phyloP scores from a whole-genome alignment of 2,797 vertebrate genomes.

The Sebastes diploproa region DNA sequence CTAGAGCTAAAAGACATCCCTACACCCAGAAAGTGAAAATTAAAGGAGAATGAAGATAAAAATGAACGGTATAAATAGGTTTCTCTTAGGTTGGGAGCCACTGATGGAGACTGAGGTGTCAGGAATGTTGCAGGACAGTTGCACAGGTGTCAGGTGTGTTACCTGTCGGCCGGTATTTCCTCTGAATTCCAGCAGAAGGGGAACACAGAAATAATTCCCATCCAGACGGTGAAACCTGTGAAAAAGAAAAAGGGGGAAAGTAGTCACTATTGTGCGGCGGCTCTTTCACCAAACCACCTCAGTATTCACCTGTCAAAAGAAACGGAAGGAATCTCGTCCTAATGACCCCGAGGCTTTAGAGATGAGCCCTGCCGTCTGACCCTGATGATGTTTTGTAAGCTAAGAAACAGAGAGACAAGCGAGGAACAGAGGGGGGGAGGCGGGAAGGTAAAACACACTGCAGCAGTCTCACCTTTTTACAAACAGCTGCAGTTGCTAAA shows the following conservation, averaged over 20 bases:
- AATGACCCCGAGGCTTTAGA: slow-evolving; percentile 58
- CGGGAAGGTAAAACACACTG: slow-evolving; percentile 10
- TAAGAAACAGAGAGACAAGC: slow-evolving; percentile 35
- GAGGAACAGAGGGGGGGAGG: neutral
- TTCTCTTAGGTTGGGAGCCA: neutral
- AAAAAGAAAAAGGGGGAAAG: slow-evolving; percentile 26
- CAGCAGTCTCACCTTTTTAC: slow-evolving; percentile 21
- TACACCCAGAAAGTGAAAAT: neutral
- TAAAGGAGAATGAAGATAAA: neutral
- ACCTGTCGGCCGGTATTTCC: slow-evolving; percentile 24
- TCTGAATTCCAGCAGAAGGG: slow-evolving; percentile 39
- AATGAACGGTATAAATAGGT: neutral
- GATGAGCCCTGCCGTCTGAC: slow-evolving; percentile 56
- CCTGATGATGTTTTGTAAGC: slow-evolving; percentile 71
- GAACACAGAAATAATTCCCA: slow-evolving; percentile 25
- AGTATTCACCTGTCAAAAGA: slow-evolving; percentile 70
- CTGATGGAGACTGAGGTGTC: neutral
- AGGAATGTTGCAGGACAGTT: slow-evolving; percentile 48
- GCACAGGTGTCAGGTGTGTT: slow-evolving; percentile 76
- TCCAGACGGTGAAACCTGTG: slow-evolving; percentile 12
- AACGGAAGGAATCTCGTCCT: slow-evolving; percentile 63
- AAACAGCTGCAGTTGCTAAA: slow-evolving; percentile 53
- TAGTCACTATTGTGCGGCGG: slow-evolving; percentile 41
- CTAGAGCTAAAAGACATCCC: neutral
- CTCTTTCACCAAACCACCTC: slow-evolving; percentile 52